Evolutionary conservation across 2,113 vertebrate species (phyloP).

Genomic region (Synchiropus splendidus): DNA sequence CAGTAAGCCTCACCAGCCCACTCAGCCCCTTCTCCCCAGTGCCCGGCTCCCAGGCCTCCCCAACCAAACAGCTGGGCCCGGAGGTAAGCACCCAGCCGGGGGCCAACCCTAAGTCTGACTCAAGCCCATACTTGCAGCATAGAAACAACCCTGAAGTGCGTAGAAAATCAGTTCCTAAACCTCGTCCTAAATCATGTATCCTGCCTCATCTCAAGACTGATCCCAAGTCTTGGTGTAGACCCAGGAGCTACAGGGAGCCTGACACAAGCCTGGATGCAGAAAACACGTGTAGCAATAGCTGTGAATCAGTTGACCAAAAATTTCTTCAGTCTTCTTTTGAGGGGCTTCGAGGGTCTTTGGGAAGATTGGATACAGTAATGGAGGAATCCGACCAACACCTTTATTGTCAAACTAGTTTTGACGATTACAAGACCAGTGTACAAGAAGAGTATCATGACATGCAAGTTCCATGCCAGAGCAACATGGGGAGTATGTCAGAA

Average conservation of each 20-base stretch:
- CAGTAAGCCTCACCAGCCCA: slow-evolving; percentile 88
- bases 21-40: slow-evolving; percentile 90
- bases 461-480: slow-evolving; percentile 3
- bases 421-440: neutral
- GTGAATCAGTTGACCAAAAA: neutral
- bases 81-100: slow-evolving; percentile 79
- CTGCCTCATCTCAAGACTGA: slow-evolving; percentile 12
- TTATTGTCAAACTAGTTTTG: neutral
- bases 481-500: neutral
- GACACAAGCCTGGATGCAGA: slow-evolving; percentile 6
- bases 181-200: slow-evolving; percentile 20
- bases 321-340: slow-evolving; percentile 8
- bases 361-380: slow-evolving; percentile 23
- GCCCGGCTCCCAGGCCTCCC: slow-evolving; percentile 82
- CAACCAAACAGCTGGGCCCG: slow-evolving; percentile 75
- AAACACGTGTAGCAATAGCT: neutral
- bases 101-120: slow-evolving; percentile 4
- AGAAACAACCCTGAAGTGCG: slow-evolving; percentile 12
- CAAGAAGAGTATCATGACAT: slow-evolving; percentile 4
- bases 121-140: neutral
- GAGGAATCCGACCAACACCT: slow-evolving; percentile 22
- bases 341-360: slow-evolving; percentile 2
- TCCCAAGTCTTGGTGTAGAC: slow-evolving; percentile 13
- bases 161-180: slow-evolving; percentile 19
- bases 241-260: slow-evolving; percentile 22